Evolutionary conservation across 2,888 invertebrate species (phyloP).

Genomic region (Heteropelma amictum): DNA sequence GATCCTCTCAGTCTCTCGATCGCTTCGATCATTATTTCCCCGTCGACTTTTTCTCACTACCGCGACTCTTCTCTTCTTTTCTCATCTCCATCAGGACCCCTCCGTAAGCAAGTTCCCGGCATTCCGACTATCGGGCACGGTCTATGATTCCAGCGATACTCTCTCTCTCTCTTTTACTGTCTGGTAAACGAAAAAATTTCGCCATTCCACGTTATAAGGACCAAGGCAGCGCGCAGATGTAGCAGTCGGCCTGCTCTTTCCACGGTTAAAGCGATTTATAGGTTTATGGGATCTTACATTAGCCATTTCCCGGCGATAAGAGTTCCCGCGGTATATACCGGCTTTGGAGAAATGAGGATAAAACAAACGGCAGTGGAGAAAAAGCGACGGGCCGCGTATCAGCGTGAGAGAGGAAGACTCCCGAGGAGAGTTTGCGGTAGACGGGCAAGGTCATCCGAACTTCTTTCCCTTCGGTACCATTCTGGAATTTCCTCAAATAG

Average conservation of each 20-base stretch:
- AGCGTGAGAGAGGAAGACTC: background rate
- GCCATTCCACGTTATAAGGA: too few species aligned
- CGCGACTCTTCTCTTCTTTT: background rate
- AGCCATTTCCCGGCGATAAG: slow-evolving; percentile 50
- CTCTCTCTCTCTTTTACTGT: background rate
- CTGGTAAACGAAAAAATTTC: slow-evolving; percentile 11
- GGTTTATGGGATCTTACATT: slow-evolving; percentile 53
- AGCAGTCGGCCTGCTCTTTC: slow-evolving; percentile 6
- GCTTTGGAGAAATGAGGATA: slow-evolving; percentile 26
- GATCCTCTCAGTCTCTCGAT: too few species aligned
- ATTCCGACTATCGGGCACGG: too few species aligned
- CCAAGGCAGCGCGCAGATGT: slow-evolving; percentile 16
- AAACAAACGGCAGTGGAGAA: slow-evolving; percentile 26
- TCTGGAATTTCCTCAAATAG: slow-evolving; percentile 34
- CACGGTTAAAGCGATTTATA: slow-evolving; percentile 47
- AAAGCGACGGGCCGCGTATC: slow-evolving; percentile 11
- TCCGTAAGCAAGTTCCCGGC: too few species aligned
- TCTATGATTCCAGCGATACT: background rate
- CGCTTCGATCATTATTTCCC: slow-evolving; percentile 43
- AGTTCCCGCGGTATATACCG: slow-evolving; percentile 30
- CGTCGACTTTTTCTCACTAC: slow-evolving; percentile 18
- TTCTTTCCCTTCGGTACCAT: background rate
- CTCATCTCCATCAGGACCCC: slow-evolving; percentile 4
- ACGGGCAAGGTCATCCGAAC: slow-evolving; percentile 50
- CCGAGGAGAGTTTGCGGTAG: slow-evolving; percentile 26